Percentiles rank a stretch among this genome's conserved stretches.
Conservation (phyloP, 2,113 vertebrate species). For the Carassius carassius region DNA sequence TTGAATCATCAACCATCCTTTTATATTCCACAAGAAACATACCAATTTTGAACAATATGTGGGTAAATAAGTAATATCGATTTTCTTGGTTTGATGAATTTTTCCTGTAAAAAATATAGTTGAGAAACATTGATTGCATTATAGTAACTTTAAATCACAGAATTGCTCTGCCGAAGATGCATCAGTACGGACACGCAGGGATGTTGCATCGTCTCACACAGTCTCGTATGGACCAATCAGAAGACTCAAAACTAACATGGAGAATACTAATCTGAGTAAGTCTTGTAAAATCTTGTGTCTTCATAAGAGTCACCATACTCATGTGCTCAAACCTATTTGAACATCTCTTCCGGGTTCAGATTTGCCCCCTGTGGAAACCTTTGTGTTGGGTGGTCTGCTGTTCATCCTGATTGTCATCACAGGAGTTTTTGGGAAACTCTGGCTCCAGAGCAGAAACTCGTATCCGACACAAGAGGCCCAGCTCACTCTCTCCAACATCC, state of each 20-base stretch:
- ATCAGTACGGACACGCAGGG: conserved; percentile 67
- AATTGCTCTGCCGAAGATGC: conserved; percentile 72
- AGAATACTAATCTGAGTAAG: conserved; percentile 64
- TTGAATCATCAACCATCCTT: background rate
- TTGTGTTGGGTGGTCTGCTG: conserved; percentile 71
- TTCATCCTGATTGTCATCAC: conserved; percentile 71
- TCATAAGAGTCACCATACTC: background rate
- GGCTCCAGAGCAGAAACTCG: conserved; percentile 72
- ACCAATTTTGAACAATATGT: background rate
- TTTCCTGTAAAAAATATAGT: background rate
- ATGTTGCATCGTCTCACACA: conserved; percentile 65
- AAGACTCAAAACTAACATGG: conserved; percentile 56
- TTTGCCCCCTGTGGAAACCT: conserved; percentile 70
- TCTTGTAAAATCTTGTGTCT: conserved; percentile 4
- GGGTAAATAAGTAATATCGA: background rate
- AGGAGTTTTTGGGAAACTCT: conserved; percentile 73
- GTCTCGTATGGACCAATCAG: conserved; percentile 75
- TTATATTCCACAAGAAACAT: background rate
- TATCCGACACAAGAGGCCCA: conserved; percentile 73
- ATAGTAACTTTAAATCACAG: conserved; percentile 55
- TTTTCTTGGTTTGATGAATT: no score
- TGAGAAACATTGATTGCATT: background rate
- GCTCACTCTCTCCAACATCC: conserved; percentile 78
- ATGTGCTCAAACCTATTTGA: background rate
- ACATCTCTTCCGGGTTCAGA: conserved; percentile 56